Evolutionary conservation across 2,888 invertebrate genomes (phyloP).

Genomic region (Cephus spinipes): DNA sequence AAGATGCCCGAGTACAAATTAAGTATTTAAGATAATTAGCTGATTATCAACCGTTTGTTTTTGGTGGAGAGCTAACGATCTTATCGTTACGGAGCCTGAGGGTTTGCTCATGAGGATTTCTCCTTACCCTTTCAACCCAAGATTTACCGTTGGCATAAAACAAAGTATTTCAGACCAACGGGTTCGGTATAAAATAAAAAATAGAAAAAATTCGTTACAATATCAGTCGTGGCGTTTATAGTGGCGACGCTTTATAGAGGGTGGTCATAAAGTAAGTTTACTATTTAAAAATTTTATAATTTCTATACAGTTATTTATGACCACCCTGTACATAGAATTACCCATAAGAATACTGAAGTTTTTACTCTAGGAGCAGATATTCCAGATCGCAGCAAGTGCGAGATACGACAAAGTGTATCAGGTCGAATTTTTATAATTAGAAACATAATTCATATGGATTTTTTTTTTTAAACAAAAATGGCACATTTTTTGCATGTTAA

Average conservation of each 20-base stretch:
- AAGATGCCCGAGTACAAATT: slow-evolving; percentile 36
- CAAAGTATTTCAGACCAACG: neutral
- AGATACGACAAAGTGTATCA: neutral
- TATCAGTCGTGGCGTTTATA: neutral
- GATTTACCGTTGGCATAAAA: neutral
- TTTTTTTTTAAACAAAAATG: neutral
- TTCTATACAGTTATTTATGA: neutral
- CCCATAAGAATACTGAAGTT: neutral
- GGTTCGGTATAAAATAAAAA: neutral
- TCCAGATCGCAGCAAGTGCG: neutral
- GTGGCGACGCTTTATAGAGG: no score
- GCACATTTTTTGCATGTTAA: neutral
- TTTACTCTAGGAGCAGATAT: neutral
- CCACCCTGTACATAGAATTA: neutral
- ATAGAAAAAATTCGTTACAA: neutral
- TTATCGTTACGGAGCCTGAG: neutral
- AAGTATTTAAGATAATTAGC: slow-evolving; percentile 58
- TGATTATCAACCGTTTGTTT: slow-evolving; percentile 35
- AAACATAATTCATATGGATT: neutral
- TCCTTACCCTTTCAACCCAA: neutral
- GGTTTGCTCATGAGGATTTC: neutral
- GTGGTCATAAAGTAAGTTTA: no score
- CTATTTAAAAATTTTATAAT: neutral
- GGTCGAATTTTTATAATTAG: neutral
- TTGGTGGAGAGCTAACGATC: neutral